A percentile compares a stretch with the other conserved stretches of the same genome.
Conservation (phyloP, 2,888 invertebrate species). For the Tromatobia lineatoria region DNA sequence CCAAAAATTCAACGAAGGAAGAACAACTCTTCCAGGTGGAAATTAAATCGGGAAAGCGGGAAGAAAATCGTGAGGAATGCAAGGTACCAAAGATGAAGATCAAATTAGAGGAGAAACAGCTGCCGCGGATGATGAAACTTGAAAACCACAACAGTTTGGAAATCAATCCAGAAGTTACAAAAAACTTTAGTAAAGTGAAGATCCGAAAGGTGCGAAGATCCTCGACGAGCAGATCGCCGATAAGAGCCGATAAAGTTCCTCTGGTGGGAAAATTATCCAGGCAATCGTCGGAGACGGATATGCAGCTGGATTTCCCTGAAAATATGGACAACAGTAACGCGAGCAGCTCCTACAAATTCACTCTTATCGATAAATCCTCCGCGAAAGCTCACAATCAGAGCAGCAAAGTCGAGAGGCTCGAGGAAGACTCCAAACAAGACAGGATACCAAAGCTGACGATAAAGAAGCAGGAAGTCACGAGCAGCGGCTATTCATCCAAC, state of each 20-base stretch:
- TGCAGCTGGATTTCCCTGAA: constrained; percentile 30
- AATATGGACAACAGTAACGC: constrained; percentile 41
- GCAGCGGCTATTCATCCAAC: constrained; percentile 27
- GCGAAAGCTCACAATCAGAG: constrained; percentile 40
- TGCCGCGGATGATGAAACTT: constrained; percentile 76
- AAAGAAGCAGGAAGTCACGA: constrained; percentile 70
- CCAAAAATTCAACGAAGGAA: constrained; percentile 67
- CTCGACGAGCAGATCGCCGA: constrained; percentile 39
- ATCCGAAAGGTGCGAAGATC: constrained; percentile 76
- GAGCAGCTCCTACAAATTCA: constrained; percentile 54
- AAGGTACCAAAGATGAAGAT: constrained; percentile 80
- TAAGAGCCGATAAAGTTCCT: constrained; percentile 46
- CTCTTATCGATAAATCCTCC: constrained; percentile 43
- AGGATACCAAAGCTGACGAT: constrained; percentile 76
- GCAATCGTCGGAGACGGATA: constrained; percentile 47
- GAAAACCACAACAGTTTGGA: constrained; percentile 66
- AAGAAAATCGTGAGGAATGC: constrained; percentile 52
- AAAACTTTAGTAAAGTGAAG: constrained; percentile 76
- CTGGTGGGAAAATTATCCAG: constrained; percentile 60
- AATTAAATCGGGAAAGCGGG: constrained; percentile 73
- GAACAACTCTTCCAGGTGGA: constrained; percentile 65
- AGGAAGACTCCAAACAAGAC: constrained; percentile 56
- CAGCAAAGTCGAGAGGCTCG: constrained; percentile 35
- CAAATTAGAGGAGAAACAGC: constrained; percentile 76
- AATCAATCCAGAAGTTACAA: constrained; percentile 65